phyloP scores from a whole-genome alignment of 2,113 vertebrate species.

The Oncorhynchus keta region DNA sequence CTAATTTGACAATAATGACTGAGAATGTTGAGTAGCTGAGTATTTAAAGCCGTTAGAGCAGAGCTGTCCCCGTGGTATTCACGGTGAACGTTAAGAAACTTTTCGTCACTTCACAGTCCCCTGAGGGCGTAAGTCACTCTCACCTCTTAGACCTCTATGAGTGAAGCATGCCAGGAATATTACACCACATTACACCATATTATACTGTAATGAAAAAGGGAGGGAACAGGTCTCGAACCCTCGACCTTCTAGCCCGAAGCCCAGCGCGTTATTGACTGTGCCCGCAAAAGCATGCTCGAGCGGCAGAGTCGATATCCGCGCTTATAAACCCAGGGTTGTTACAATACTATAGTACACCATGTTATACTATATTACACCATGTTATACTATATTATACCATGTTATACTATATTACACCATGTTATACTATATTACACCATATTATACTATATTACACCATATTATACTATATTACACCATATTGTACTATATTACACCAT shows the following conservation, averaged over 20 bases:
- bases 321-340: no score
- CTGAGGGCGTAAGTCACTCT: constrained; percentile 4
- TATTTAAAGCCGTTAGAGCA: neutral
- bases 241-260: no score
- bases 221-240: no score
- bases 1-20: no score
- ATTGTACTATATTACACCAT: neutral
- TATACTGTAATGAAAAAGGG: neutral
- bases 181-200: neutral
- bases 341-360: neutral
- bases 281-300: no score
- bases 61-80: neutral
- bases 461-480: neutral
- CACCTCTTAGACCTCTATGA: neutral
- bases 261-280: no score
- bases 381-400: neutral
- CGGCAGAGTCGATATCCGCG: no score
- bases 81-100: constrained; percentile 25
- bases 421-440: no score
- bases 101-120: constrained; percentile 26
- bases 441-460: neutral
- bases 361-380: neutral
- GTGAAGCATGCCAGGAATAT: neutral
- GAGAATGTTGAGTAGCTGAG: no score
- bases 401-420: neutral